Evolutionary conservation across 2,888 invertebrate genomes (phyloP), one percentile per base, ranked within the genome.

Genomic region (Dryococelus australis): DNA sequence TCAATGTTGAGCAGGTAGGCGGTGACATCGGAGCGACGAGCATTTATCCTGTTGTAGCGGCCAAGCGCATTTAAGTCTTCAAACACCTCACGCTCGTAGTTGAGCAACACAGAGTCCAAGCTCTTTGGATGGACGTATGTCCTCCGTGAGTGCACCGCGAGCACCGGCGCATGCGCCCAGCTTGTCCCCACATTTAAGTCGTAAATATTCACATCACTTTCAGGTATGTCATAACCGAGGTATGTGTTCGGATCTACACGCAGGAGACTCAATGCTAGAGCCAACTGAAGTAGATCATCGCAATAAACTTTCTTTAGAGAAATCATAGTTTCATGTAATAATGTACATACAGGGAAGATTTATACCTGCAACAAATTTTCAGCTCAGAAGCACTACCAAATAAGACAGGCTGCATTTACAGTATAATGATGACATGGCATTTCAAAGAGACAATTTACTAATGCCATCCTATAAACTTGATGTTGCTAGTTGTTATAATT

Each of bases 291-390:
- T 91, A 97, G 93, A 93, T 97, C 97, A 92, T 97, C 96, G 86
- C 96, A 95, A 91, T 96, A 96, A 85, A 96, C 93, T 92, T 97
- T 97, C 93, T 97, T 97, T 90, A 97, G 93, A 90, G 96, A 96
- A 93, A 97, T 94, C 97, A 97, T 97, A 91, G 90, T 92, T 87
- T 86, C n/a, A 16, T 65, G 65, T n/a, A 2, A 65, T 65, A 20
- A 65, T 24, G 43, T 28, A 83, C 83, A 5, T 83, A 27, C 43
- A 43, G 28, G n/a, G 20, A 81, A 24, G 28, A 5, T 28, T 83
- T 43, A 83, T 3, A 83, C 83, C 83, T 43, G 43, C 28, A 83
- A n/a, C 12, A 83, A 20, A 35, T 65, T 65, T 65, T 65, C 16
- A 16, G 16, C 65, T 65, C 16, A 65, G n/a, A 10, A 20, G 24